Evolutionary conservation across 2,113 vertebrate species (phyloP).

Genomic region (Raja brachyura): DNA sequence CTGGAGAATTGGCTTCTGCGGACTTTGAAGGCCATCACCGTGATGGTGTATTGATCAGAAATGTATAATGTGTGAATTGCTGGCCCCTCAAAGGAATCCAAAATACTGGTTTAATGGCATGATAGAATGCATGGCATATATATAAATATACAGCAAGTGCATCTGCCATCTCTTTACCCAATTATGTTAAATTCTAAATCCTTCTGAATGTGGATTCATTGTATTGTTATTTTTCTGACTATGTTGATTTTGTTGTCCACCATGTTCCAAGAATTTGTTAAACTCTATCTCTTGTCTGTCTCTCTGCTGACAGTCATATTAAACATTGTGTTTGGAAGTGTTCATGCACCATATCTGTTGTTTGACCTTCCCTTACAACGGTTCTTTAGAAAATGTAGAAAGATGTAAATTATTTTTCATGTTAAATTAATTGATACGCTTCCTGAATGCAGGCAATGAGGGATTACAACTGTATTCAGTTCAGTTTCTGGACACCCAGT

Average conservation of each 20-base stretch:
- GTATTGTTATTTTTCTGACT: not conserved
- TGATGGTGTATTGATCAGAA: not conserved
- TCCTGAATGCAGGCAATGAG: not conserved
- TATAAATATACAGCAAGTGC: not conserved
- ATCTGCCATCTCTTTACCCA: not conserved
- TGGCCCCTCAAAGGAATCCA: not conserved
- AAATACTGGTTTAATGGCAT: not conserved
- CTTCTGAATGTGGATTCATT: not conserved
- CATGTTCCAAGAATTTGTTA: not conserved
- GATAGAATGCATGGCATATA: not conserved
- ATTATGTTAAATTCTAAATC: constrained; percentile 3
- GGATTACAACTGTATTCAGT: no score
- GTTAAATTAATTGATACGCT: not conserved
- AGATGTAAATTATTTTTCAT: not conserved
- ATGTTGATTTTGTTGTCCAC: not conserved
- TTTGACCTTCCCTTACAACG: not conserved
- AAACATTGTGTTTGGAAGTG: not conserved
- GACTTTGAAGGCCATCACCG: not conserved
- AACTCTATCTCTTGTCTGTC: not conserved
- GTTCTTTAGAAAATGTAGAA: not conserved
- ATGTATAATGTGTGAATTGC: not conserved
- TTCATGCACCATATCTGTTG: not conserved
- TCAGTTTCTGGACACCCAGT: no score
- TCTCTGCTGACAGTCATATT: not conserved
- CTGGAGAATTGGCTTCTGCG: not conserved